These are phyloP conservation scores for Melanerpes formicivorus DNA, from an alignment of 2,113 vertebrate genomes.

Conservation along the genomic window DNA sequence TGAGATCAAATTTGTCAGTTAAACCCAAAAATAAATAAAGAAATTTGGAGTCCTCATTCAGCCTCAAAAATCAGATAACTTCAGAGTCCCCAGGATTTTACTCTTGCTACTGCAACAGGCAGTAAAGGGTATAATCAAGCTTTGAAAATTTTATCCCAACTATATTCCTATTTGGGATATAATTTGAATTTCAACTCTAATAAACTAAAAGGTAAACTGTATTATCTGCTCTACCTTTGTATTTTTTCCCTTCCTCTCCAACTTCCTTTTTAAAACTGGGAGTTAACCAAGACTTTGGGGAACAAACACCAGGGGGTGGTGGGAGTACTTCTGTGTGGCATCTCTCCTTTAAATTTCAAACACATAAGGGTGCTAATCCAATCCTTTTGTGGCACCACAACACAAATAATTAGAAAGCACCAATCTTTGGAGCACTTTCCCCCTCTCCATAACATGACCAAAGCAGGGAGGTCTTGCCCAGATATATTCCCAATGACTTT, in stretches of 20 bases:
- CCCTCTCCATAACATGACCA: neutral
- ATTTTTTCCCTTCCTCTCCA: neutral
- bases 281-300: neutral
- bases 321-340: neutral
- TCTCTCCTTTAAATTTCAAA: neutral
- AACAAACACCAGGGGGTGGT: neutral
- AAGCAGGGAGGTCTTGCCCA: neutral
- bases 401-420: constrained; percentile 2
- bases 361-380: neutral
- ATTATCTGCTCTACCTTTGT: rapidly evolving
- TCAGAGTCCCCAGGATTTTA: neutral
- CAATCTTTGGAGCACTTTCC: neutral
- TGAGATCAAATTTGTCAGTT: neutral
- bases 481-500: constrained; percentile 38
- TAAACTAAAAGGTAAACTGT: neutral
- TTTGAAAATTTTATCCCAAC: neutral
- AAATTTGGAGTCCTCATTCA: neutral
- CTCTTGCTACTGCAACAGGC: neutral
- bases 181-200: neutral
- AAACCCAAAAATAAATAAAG: neutral
- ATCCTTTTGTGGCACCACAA: neutral
- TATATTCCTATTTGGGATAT: neutral
- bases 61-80: neutral
- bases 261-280: neutral
- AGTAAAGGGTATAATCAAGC: neutral